Evolutionary conservation across 1,140 invertebrate species (phyloP).

Genomic region (Lanistes nyassanus): DNA sequence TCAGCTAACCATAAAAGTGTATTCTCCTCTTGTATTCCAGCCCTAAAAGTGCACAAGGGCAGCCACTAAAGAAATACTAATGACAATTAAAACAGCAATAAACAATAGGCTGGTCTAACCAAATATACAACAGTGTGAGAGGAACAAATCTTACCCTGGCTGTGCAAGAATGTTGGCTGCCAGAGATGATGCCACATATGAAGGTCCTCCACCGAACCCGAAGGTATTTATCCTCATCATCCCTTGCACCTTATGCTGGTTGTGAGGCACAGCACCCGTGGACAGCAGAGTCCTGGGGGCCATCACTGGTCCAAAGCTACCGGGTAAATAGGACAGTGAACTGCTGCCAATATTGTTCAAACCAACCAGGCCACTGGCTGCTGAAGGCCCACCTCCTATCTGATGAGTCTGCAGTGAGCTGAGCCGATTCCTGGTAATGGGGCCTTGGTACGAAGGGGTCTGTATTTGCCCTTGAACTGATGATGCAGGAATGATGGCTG

Average conservation of each 20-base stretch:
- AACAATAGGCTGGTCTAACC: not conserved
- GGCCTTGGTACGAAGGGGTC: constrained; percentile 15
- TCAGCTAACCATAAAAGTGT: no score
- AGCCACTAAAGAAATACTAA: not conserved
- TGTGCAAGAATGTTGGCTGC: constrained; percentile 16
- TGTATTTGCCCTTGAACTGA: not conserved
- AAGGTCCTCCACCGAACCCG: no score
- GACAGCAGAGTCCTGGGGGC: no score
- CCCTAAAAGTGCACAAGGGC: no score
- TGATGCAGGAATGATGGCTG: not conserved
- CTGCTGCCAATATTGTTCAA: not conserved
- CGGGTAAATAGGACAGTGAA: no score
- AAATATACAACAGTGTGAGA: not conserved
- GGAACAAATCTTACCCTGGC: not conserved
- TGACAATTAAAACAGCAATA: not conserved
- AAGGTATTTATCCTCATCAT: no score
- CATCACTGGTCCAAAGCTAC: no score
- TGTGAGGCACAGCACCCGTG: no score
- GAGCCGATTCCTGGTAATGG: constrained; percentile 19
- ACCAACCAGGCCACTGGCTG: not conserved
- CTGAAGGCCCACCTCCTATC: not conserved
- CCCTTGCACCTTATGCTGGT: no score
- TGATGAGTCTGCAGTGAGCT: constrained; percentile 2
- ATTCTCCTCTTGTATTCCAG: no score
- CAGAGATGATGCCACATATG: not conserved